Percentiles rank a stretch among this genome's conserved stretches.
phyloP scores from a whole-genome alignment of 2,113 vertebrate species.

The Rhea americana region DNA sequence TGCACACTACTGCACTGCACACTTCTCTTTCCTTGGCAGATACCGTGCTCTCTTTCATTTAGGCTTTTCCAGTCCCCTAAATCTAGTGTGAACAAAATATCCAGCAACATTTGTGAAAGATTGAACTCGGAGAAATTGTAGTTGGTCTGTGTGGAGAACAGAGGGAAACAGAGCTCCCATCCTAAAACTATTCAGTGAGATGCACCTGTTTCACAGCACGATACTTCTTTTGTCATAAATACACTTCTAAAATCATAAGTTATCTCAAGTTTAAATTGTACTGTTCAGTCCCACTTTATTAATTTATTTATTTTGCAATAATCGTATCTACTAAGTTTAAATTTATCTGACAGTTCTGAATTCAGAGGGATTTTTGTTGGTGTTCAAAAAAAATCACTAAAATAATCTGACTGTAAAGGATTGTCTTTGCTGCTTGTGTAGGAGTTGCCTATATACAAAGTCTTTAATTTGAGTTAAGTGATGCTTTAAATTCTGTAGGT shows the following conservation, averaged over 20 bases:
- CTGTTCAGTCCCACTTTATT: neutral
- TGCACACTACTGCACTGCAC: fast-evolving
- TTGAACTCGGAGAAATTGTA: neutral
- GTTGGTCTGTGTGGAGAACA: neutral
- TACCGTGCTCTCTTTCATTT: neutral
- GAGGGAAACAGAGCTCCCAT: neutral
- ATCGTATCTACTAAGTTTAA: neutral
- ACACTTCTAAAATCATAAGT: neutral
- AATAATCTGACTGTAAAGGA: neutral
- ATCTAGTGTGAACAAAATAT: neutral
- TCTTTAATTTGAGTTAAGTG: neutral
- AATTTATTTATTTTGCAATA: neutral
- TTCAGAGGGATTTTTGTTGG: neutral
- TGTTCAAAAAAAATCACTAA: slow-evolving; percentile 11
- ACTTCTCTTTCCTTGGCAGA: neutral
- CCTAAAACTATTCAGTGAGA: neutral
- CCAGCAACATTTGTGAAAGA: neutral
- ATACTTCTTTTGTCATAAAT: neutral
- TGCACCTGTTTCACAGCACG: neutral
- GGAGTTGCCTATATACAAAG: neutral
- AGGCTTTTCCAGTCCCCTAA: neutral
- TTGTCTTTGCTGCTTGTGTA: neutral
- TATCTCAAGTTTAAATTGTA: neutral
- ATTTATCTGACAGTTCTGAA: neutral
- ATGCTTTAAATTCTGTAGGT: slow-evolving; percentile 27